Evolutionary conservation across 2,888 invertebrate species (phyloP), one percentile per base, ranked within the genome.

Genomic region (Andrena praecox): DNA sequence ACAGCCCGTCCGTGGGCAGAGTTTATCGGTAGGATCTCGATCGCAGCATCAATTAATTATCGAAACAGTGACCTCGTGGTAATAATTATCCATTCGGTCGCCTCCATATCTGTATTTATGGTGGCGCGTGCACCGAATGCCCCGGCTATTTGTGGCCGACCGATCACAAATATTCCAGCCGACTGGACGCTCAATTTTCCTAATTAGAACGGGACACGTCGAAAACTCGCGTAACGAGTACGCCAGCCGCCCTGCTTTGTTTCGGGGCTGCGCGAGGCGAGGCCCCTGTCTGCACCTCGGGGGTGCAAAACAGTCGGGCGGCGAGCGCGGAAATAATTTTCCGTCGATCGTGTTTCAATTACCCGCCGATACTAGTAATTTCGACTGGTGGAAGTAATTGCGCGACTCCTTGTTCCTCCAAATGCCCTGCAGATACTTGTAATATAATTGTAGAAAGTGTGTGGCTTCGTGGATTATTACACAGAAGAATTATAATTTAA

Each of bases 51-150:
- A 89, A 91, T 92, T 89, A 91, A 90, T 90, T 90, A 89, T 89
- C 86, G 82, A 89, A 87, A 88, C 87, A 86, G 89, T 78, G 81
- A 84, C 75, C 78, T 78, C 70, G 80, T 86, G 77, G 85, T 87
- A 90, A 91, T 91, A 88, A 91, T 91, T 89, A 89, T 87, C 86
- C 87, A 82, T 87, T 90, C 87, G 85, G 84, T 77, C 82, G 85
- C 82, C 80, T 64, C 69, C 79, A 73, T 81, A 77, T 68, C 67
- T 73, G 83, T 86, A 83, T 89, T 90, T 89, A 86, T 85, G 77
- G 54, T 42, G 77, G 59, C 62, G 75, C 77, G 69, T 80, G 83
- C 76, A 79, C 76, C 72, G 83, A 74, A 69, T 77, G 70, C 72
- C 77, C 59, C 70, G 73, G 76, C 82, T 86, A 82, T 88, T 89